Evolutionary conservation across 2,888 invertebrate species (phyloP).

Genomic region (Brenthis ino): DNA sequence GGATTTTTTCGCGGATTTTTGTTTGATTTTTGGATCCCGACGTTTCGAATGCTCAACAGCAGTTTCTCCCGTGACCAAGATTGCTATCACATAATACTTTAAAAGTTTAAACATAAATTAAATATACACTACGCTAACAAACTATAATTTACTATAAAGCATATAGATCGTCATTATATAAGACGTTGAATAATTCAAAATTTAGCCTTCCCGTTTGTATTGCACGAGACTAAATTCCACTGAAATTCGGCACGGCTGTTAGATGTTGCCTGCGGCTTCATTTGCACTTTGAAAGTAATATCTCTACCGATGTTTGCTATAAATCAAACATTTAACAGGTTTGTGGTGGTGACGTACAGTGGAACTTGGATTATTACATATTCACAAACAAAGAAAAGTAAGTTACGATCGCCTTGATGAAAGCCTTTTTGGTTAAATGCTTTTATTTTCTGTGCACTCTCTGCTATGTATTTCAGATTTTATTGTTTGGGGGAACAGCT

Average conservation of each 20-base stretch:
- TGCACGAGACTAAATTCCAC: slow-evolving; percentile 16
- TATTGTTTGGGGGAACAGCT: no score
- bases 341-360: not conserved
- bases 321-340: slow-evolving; percentile 17
- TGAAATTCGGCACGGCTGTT: slow-evolving; percentile 18
- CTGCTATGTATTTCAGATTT: no score
- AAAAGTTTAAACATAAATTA: no score
- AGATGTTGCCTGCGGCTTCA: slow-evolving; percentile 16
- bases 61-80: no score
- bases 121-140: no score
- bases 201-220: slow-evolving; percentile 12
- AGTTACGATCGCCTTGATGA: no score
- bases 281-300: slow-evolving; percentile 20
- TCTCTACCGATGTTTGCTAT: slow-evolving; percentile 1
- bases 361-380: not conserved
- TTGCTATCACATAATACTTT: no score
- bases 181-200: slow-evolving; percentile 17
- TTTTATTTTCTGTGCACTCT: no score
- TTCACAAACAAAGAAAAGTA: not conserved
- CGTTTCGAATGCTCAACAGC: no score
- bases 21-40: no score
- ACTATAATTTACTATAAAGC: not conserved
- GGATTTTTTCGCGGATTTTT: no score
- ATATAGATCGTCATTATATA: slow-evolving; percentile 3
- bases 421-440: no score